These are phyloP conservation scores for Archivesica marissinica DNA, from an alignment of 1,140 invertebrate genomes.

Conservation along the genomic window DNA sequence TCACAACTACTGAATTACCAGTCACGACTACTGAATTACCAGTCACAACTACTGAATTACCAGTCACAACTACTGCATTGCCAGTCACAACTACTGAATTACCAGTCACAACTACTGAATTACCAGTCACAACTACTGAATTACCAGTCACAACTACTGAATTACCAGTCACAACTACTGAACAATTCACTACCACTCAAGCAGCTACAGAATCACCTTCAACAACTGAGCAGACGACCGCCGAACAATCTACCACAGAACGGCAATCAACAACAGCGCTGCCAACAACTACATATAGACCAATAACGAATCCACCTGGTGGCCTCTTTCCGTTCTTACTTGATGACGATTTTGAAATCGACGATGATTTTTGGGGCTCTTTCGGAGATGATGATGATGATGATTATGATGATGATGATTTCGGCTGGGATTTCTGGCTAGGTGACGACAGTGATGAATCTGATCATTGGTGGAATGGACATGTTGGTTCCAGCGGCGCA, in stretches of 20 bases:
- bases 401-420: background rate
- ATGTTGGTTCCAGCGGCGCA: background rate
- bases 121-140: too few species aligned
- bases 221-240: background rate
- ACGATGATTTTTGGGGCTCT: background rate
- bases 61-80: too few species aligned
- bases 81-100: constrained; percentile 18
- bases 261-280: background rate
- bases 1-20: too few species aligned
- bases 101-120: background rate
- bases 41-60: background rate
- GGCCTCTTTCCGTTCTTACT: background rate
- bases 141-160: constrained; percentile 23
- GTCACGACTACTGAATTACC: constrained; percentile 2
- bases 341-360: constrained; percentile 22
- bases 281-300: background rate
- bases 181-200: background rate
- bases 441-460: constrained; percentile 7
- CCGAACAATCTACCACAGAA: background rate
- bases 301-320: background rate
- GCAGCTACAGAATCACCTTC: background rate
- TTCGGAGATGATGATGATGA: background rate
- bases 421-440: background rate
- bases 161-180: background rate
- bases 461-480: constrained; percentile 1